Base-by-base conservation (phyloP, 1,140 invertebrate genomes). In the Nephila pilipes region DNA sequence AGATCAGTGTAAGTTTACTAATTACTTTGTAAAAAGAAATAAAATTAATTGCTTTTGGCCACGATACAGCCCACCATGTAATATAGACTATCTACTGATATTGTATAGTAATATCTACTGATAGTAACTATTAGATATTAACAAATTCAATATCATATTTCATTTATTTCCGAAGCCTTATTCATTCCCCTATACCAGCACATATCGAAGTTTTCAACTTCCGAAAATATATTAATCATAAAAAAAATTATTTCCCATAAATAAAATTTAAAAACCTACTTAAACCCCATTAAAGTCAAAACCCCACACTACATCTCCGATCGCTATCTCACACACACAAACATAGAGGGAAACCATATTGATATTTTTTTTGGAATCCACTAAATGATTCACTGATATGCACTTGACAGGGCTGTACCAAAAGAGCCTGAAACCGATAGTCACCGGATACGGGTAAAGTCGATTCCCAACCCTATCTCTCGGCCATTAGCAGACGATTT, bases 401-500 rank as follows among this genome's bases (percentile, higher is more conserved):
- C 12, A 32, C 60, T 87, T 69, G 29, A 63, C 29, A 65, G 36
- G 38, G 36, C 38, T 65, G 18, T 25, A 32, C n/a, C n/a, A 25
- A 18, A 80, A 85, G 29, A 60, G 54, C 60, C 58, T 85, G 58
- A 54, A n/a, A 80, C 75, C 25, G 75, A 90, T 81, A 90, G 55
- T 57, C 89, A 90, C 89, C 89, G 89, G 89, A 90, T 90, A 90
- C 57, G 87, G 29, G 20, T 58, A 20, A 87, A 65, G 85, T 65
- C 75, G 55, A 90, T 55, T 90, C 69, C 54, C 89, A 90, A 90
- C 89, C 89, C 89, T 81, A 32, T 80, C n/a, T 60, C 69, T 54
- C 32, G 29, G 12, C 75, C 79, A 81, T 81, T 80, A 80, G 89
- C 89, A 81, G 89, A 90, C 89, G 89, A 90, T 46, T 90, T 90